Evolutionary conservation across 92 coral and sea anemone species (phyloP).

Genomic region (Chrysogorgia sp.): DNA sequence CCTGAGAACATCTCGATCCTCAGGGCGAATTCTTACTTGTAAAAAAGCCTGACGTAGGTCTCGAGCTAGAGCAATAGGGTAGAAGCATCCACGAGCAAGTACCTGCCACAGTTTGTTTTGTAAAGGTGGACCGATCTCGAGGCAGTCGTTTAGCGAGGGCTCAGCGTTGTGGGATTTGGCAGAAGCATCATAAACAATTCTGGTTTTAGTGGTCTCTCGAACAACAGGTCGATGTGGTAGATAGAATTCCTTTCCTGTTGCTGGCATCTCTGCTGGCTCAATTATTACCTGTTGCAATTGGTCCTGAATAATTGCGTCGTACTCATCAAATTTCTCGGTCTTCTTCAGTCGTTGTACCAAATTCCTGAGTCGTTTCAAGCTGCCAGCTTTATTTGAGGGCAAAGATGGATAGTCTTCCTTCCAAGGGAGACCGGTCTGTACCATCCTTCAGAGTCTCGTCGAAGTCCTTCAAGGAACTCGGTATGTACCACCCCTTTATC

Average conservation of each 20-base stretch:
- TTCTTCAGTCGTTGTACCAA: too few relatives aligned
- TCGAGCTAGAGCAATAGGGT: slow-evolving; percentile 58
- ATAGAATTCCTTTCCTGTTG: slow-evolving; percentile 56
- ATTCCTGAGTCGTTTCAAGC: too few relatives aligned
- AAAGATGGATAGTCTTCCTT: slow-evolving; percentile 57
- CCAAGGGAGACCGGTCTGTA: slow-evolving; percentile 63
- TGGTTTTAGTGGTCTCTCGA: slow-evolving; percentile 60
- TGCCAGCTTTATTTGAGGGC: too few relatives aligned
- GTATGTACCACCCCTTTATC: slow-evolving; percentile 65
- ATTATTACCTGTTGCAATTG: slow-evolving; percentile 55
- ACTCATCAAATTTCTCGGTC: slow-evolving; percentile 43
- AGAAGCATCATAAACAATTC: slow-evolving; percentile 64
- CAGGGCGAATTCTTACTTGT: slow-evolving; percentile 56
- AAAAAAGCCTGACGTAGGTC: slow-evolving; percentile 67
- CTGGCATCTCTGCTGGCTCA: slow-evolving; percentile 65
- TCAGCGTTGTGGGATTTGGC: slow-evolving; percentile 52
- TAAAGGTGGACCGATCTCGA: too few relatives aligned
- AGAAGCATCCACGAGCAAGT: slow-evolving; percentile 62
- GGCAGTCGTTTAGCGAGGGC: too few relatives aligned
- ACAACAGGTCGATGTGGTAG: slow-evolving; percentile 68
- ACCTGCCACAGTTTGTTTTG: slow-evolving; percentile 65
- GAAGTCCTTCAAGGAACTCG: slow-evolving; percentile 68
- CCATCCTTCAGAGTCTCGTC: slow-evolving; percentile 63
- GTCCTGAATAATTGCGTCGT: slow-evolving; percentile 58
- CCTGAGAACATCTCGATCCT: slow-evolving; percentile 62